Base-by-base conservation (phyloP, 2,888 invertebrate species). In the Polietes domitor region DNA sequence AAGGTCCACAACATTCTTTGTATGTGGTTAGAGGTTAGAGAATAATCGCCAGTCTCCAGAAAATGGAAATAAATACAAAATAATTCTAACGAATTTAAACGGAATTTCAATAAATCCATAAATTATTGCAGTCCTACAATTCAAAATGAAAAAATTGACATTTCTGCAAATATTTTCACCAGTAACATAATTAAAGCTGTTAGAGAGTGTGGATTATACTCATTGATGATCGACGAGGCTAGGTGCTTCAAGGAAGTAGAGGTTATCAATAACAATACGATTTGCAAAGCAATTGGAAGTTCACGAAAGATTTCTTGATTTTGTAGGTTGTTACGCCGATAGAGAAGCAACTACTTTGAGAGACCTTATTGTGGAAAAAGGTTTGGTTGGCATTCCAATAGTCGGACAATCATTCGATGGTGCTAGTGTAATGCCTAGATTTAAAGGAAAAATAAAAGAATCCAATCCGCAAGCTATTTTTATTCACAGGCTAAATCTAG, bases 371-470 rank as follows among this genome's bases (percentile, higher is more conserved):
- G 19, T 61, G 26, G 63, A 58, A 12, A 53, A 53, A 21, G 50
- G 4, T 12, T 28, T 68, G 68, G 65, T 10, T 28, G 37, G 32
- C 37, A 17, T 68, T 28, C 47, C 68, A n/a, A 71, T 77, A 43
- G 65, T 77, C 53, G 77, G 47, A 71, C 65, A 70, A 24, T 77
- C 70, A 10, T 70, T 47, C 24, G 77, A 77, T 53, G 77, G 53
- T 12, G 53, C 70, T 0, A 72, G 17, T 53, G 72, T 72, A 32
- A 53, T 72, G 32, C 53, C 72, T 17, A 21, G 53, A 17, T 41
- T 70, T 24, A 21, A 70, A 24, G 17, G 37, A 24, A 63, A 50
- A 43, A 50, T 65, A 65, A 68, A 53, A 50, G 68, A 37, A 70
- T 32, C 6, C 0, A 43, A 65, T 43, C 26, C 70, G 28, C 47